Evolutionary conservation across 2,797 vertebrate genomes (phyloP), one percentile per base, ranked within the genome.

Genomic region (Chanos chanos): DNA sequence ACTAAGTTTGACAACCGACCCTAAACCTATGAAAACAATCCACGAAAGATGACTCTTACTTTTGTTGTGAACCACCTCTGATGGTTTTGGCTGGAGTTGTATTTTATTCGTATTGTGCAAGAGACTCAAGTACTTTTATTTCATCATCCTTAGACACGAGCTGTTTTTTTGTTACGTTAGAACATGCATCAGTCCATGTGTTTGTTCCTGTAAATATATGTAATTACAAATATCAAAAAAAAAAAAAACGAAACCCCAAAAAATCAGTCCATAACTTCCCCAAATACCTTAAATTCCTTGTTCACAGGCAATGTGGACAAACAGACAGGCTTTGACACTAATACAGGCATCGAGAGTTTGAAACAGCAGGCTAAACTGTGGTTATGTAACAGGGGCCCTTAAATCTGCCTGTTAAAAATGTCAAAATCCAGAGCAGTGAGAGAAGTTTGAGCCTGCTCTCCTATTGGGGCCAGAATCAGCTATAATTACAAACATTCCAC

Each of bases 401-500:
- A 47, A 50, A 60, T 54, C 30, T 60, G 25, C 37, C 65, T 16
- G 10, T 28, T n/a, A n/a, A 31, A 41, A 50, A 24, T 7, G 18
- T 41, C 28, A 4, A 50, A 53, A 58, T 40, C 44, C 43, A 43
- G 31, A 73, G 31, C 51, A 43, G 18, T 45, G 36, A 67, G 48
- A 45, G 43, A 41, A 28, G 44, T 25, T 54, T 12, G 4, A 40
- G 54, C 4, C 37, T n/a, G 19, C 10, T 41, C 24, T 43, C 21
- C 6, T n/a, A 18, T 13, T 39, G 33, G 27, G 57, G 19, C 55
- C 33, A 44, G 9, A 27, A 34, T 30, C 12, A 25, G 45, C 24
- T 64, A 9, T 66, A 70, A 72, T 72, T 66, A 57, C 48, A 49
- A 65, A 57, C 70, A 76, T 70, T 70, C 70, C 51, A 50, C 31